A percentile compares a stretch with the other conserved stretches of the same genome.
These are phyloP conservation scores for Lordiphosa stackelbergi DNA, from an alignment of 1,140 invertebrate genomes.

Conservation along the genomic window DNA sequence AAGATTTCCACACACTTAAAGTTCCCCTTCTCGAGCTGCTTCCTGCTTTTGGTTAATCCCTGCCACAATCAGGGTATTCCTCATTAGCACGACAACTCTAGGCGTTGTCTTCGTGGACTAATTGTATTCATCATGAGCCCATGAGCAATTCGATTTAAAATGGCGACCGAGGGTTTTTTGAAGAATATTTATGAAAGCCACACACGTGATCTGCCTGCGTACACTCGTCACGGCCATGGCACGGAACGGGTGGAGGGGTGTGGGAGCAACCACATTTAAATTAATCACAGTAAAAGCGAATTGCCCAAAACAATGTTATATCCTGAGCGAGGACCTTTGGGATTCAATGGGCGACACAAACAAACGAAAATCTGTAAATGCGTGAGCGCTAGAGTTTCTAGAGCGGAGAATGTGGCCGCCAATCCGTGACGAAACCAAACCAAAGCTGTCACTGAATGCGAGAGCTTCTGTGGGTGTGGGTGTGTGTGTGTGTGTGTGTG, in stretches of 20 bases:
- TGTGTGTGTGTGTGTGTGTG: background rate
- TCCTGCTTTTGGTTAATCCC: background rate
- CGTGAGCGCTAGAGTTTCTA: constrained; percentile 8
- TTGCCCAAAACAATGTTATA: constrained; percentile 74
- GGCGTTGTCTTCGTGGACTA: constrained; percentile 64
- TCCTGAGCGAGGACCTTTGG: constrained; percentile 58
- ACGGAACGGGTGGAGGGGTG: constrained; percentile 7
- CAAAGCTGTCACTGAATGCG: constrained; percentile 51
- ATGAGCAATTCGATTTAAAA: constrained; percentile 69
- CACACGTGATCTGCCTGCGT: constrained; percentile 54
- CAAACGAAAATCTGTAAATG: constrained; percentile 68
- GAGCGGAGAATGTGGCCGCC: constrained; percentile 10
- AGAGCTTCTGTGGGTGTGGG: background rate
- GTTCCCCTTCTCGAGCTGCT: constrained; percentile 7
- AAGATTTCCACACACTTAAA: constrained; percentile 40
- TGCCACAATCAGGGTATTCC: constrained; percentile 17
- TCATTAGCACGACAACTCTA: constrained; percentile 62
- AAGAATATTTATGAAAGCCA: constrained; percentile 63
- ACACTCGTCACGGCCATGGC: constrained; percentile 30
- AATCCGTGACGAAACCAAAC: constrained; percentile 68
- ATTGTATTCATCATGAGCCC: constrained; percentile 48
- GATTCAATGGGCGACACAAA: constrained; percentile 25
- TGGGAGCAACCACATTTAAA: constrained; percentile 53
- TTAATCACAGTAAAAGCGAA: constrained; percentile 74
- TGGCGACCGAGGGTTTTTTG: constrained; percentile 39